Base-by-base conservation (phyloP, 2,113 vertebrate species). In the Silurus asotus region DNA sequence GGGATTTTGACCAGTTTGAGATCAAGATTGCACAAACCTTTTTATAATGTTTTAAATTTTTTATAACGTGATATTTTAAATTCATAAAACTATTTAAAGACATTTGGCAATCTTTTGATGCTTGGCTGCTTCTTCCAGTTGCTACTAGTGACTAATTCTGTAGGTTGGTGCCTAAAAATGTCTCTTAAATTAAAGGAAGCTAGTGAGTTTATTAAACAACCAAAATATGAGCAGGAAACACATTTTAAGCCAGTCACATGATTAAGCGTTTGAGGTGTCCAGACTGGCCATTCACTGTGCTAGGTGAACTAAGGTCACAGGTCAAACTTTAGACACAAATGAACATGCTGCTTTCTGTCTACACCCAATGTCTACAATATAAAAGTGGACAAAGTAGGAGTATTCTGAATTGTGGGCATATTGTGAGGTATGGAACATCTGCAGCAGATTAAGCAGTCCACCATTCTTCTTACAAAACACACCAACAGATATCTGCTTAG, bases 291-390 rank as follows among this genome's bases (percentile, higher is more conserved):
- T 59, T 20, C 65, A 72, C 25, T 20, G 28, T 83, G 49, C 25
- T 20, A 55, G 51, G 70, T 82, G 53, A 79, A 65, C n/a, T 62
- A 48, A 48, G 86, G 72, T 79, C 79, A 85, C 28, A 64, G 79
- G 79, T 85, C 69, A 88, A 80, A 83, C 75, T 20, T 67, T 28
- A 79, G 78, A 87, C 59, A 49, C 72, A 77, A 81, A 23, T 80
- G 20, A 56, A 51, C 51, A 53, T 82, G 61, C 49, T 64, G 37
- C 19, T 81, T 15, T 82, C 61, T 65, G 48, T 51, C 45, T 65
- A 53, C 11, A 81, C 48, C 62, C 20, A 25, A 65, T 53, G 25
- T 4, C 17, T n/a, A 65, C 48, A 80, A 45, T 28, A 25, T 48
- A 23, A 83, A 55, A 20, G 25, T 72, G 53, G 19, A 28, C 65